Conservation (phyloP, 2,797 vertebrate genomes). For the Todus mexicanus region DNA sequence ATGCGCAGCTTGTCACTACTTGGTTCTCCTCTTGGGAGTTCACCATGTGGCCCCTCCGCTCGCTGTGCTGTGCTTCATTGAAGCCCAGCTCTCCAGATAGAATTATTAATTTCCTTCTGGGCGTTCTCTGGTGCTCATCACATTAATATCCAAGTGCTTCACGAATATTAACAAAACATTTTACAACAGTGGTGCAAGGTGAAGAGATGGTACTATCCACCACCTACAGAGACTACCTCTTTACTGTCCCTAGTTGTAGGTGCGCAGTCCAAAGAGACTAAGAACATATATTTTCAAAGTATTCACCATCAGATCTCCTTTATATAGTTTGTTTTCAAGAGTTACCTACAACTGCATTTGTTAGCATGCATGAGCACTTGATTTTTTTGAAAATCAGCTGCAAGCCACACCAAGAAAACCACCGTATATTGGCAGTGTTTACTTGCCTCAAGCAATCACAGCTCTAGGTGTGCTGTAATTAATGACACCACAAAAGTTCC, state of each 20-base stretch:
- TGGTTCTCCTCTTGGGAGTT: neutral
- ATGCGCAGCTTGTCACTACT: neutral
- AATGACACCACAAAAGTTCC: neutral
- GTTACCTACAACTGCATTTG: neutral
- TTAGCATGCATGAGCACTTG: neutral
- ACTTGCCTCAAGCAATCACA: neutral
- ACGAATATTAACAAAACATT: neutral
- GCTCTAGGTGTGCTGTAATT: neutral
- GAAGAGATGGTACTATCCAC: neutral
- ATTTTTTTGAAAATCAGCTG: neutral
- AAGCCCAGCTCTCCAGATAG: neutral
- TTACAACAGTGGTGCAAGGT: neutral
- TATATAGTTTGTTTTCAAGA: neutral
- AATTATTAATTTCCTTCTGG: neutral
- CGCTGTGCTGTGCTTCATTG: neutral
- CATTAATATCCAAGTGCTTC: neutral
- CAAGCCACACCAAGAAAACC: neutral
- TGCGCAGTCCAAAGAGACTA: neutral
- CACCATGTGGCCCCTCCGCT: fast-evolving
- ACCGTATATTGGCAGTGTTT: neutral
- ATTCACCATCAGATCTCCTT: neutral
- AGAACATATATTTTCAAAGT: neutral
- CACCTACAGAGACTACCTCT: neutral
- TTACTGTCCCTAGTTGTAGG: neutral
- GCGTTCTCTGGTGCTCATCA: neutral